These are phyloP conservation scores for Procapra przewalskii DNA, from an alignment of 2,113 vertebrate genomes.

Conservation along the genomic window DNA sequence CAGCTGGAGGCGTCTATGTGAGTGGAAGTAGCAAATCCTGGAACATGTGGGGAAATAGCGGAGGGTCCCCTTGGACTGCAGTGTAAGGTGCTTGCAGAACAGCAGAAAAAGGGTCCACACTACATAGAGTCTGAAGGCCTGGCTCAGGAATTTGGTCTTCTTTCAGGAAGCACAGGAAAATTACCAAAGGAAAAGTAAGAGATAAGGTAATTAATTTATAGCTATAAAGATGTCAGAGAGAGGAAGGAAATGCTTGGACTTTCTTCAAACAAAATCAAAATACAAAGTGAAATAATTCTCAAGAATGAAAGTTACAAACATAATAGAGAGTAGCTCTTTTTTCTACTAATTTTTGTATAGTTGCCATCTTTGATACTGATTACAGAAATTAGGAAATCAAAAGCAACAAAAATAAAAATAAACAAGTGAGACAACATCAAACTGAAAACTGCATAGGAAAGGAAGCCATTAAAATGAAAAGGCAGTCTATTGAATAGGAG, in stretches of 20 bases:
- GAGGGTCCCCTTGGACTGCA: neutral
- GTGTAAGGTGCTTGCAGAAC: neutral
- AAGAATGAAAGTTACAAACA: neutral
- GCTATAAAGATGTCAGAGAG: neutral
- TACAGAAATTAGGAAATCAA: neutral
- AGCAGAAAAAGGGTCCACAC: fast-evolving
- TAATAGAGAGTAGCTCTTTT: neutral
- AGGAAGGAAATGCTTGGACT: neutral
- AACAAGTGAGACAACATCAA: neutral
- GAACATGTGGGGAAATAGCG: neutral
- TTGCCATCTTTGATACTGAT: neutral
- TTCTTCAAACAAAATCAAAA: constrained; percentile 17
- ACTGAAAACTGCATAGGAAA: neutral
- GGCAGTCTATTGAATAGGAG: neutral
- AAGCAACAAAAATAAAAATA: neutral
- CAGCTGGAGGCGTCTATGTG: neutral
- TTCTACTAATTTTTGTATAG: neutral
- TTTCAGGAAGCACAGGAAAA: neutral
- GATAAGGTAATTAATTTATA: neutral
- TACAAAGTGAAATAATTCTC: neutral
- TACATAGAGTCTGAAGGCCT: neutral
- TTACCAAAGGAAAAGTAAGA: neutral
- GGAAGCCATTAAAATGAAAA: neutral
- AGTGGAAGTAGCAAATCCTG: neutral
- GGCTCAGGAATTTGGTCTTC: neutral